phyloP scores from a whole-genome alignment of 1,140 invertebrate species.

The Brachionus manjavacas region DNA sequence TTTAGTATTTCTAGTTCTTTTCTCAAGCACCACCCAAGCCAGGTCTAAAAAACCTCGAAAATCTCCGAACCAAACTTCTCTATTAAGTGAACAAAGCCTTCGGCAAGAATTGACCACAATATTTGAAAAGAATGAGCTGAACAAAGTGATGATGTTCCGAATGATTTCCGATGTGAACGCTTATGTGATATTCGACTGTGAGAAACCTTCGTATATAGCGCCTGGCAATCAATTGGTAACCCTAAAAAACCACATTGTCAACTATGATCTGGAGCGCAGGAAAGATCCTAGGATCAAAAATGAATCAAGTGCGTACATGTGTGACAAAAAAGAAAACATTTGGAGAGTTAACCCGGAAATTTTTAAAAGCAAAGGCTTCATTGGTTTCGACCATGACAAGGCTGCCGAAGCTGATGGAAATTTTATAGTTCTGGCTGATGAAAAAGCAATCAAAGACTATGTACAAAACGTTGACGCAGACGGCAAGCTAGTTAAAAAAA shows the following conservation, averaged over 20 bases:
- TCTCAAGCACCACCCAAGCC: neutral
- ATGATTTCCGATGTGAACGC: neutral
- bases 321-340: constrained; percentile 24
- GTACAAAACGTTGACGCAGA: neutral
- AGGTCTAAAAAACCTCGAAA: neutral
- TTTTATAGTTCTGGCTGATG: constrained; percentile 24
- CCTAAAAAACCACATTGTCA: constrained; percentile 35
- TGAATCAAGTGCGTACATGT: constrained; percentile 25
- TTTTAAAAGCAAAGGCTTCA: constrained; percentile 2
- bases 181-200: constrained; percentile 25
- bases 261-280: neutral
- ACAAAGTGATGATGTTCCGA: neutral
- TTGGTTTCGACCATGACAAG: constrained; percentile 20
- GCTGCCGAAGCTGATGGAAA: constrained; percentile 23
- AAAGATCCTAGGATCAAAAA: neutral
- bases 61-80: neutral
- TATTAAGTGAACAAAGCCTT: neutral
- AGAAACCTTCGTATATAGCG: neutral
- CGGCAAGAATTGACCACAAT: neutral
- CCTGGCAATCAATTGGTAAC: neutral
- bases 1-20: neutral
- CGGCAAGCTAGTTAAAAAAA: neutral
- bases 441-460: constrained; percentile 21
- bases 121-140: neutral
- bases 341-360: constrained; percentile 27